These are phyloP conservation scores for Formica exsecta DNA, from an alignment of 1,140 invertebrate species.

Conservation along the genomic window DNA sequence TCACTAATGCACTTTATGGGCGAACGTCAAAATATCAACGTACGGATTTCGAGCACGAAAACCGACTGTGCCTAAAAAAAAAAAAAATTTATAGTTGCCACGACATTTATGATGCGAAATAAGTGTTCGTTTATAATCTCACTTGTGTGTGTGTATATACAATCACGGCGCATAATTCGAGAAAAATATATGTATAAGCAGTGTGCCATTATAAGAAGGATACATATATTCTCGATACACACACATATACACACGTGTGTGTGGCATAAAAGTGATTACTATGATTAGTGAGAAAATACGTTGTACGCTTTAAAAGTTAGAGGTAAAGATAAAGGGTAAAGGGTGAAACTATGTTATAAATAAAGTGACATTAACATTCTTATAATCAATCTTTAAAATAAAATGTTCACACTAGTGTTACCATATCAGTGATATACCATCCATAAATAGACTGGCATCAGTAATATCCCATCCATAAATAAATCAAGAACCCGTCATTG, in stretches of 20 bases:
- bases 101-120: constrained; percentile 47
- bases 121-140: constrained; percentile 51
- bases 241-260: not conserved
- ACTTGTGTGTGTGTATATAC: not conserved
- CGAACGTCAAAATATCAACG: constrained; percentile 60
- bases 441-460: not conserved
- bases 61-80: constrained; percentile 14
- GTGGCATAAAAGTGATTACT: not conserved
- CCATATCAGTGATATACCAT: not conserved
- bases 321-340: constrained; percentile 3
- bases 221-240: not conserved
- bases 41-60: constrained; percentile 44
- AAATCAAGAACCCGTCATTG: constrained; percentile 6
- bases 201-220: not conserved
- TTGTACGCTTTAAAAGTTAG: constrained; percentile 2
- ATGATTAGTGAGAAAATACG: not conserved
- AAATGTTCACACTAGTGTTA: not conserved
- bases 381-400: not conserved
- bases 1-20: constrained; percentile 56
- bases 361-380: constrained; percentile 17
- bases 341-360: not conserved
- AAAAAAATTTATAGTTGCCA: constrained; percentile 33
- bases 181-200: not conserved
- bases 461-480: constrained; percentile 19
- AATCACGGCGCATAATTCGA: constrained; percentile 20